Evolutionary conservation across 2,113 vertebrate genomes (phyloP).

Genomic region (Pitta sordida): DNA sequence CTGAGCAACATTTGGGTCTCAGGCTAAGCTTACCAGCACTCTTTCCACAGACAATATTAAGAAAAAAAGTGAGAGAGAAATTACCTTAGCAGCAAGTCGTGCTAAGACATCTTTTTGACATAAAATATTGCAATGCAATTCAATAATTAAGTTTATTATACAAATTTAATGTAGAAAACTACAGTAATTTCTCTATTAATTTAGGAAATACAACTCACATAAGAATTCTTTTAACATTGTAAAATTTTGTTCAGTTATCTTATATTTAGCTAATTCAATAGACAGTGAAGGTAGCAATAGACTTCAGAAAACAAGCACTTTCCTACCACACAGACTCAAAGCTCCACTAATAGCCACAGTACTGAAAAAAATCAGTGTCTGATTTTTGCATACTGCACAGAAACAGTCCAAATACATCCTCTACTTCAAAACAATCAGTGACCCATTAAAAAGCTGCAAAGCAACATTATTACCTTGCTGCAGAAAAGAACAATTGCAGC

Average conservation of each 20-base stretch:
- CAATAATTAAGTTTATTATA: not conserved
- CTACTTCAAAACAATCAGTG: not conserved
- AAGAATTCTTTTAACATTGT: slow-evolving; percentile 4
- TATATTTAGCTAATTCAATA: not conserved
- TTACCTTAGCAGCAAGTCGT: not conserved
- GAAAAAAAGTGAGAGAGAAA: not conserved
- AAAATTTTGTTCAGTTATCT: not conserved
- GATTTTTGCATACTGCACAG: not conserved
- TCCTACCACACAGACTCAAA: not conserved
- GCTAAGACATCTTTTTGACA: not conserved
- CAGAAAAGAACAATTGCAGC: not conserved
- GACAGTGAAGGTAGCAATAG: not conserved
- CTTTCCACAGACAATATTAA: not conserved
- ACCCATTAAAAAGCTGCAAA: not conserved
- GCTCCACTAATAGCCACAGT: not conserved
- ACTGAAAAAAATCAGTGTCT: not conserved
- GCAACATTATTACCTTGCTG: not conserved
- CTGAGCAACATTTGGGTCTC: not conserved
- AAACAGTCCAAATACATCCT: not conserved
- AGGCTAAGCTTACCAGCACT: not conserved
- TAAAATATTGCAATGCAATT: not conserved
- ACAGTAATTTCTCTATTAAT: not conserved
- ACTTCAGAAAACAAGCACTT: not conserved
- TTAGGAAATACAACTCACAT: not conserved
- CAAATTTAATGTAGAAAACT: slow-evolving; percentile 8